These are phyloP conservation scores for Timema cristinae DNA, from an alignment of 2,888 invertebrate genomes.

Conservation along the genomic window DNA sequence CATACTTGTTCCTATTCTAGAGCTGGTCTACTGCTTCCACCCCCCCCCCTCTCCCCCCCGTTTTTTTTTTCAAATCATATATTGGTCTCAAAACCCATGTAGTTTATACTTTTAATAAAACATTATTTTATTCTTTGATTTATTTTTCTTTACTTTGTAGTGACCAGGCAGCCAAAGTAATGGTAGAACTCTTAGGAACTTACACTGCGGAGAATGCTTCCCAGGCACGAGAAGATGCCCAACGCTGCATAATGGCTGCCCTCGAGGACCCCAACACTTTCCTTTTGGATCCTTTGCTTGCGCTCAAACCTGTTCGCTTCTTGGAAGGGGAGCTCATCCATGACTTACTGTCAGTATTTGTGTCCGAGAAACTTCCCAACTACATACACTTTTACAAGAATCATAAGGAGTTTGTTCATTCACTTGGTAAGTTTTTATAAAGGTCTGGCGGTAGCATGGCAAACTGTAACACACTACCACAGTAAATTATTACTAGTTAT, in stretches of 20 bases:
- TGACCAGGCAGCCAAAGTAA: conserved; percentile 90
- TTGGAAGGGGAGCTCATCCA: conserved; percentile 94
- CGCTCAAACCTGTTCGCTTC: conserved; percentile 91
- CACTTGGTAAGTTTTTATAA: conserved; percentile 43
- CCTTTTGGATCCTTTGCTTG: conserved; percentile 87
- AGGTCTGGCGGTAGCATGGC: too few relatives aligned
- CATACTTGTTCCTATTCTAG: too few relatives aligned
- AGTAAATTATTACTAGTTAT: too few relatives aligned
- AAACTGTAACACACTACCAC: too few relatives aligned
- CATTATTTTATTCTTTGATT: conserved; percentile 18
- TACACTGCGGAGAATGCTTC: conserved; percentile 97
- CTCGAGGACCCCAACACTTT: conserved; percentile 94
- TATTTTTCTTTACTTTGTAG: conserved; percentile 45
- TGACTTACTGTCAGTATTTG: conserved; percentile 90
- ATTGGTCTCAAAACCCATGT: too few relatives aligned
- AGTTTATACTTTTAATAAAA: neutral
- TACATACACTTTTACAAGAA: conserved; percentile 90
- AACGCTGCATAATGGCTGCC: conserved; percentile 92
- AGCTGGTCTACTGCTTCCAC: too few relatives aligned
- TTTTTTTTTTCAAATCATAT: too few relatives aligned
- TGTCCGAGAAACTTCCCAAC: conserved; percentile 87
- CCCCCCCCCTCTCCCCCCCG: too few relatives aligned
- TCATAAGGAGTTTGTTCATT: conserved; percentile 84
- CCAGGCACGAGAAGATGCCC: conserved; percentile 94
- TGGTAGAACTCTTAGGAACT: conserved; percentile 94